Base-by-base conservation (phyloP, 1,140 invertebrate genomes). In the Musca vetustissima region DNA sequence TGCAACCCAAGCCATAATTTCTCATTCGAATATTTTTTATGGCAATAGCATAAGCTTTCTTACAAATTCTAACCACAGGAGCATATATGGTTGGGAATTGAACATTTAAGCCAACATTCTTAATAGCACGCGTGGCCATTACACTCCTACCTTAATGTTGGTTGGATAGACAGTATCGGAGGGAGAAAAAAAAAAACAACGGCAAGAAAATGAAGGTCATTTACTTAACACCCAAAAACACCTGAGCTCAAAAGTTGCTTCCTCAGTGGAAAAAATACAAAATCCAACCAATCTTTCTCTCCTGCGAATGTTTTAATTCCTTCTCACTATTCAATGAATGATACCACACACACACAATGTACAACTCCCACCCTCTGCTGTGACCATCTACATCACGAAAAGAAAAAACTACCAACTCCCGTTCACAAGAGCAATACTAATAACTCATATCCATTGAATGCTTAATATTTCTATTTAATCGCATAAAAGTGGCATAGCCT, bases 401-500 rank as follows among this genome's bases (percentile, higher is more conserved):
- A n/a, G n/a, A n/a, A n/a, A n/a, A 32, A 52, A 52, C 49, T 52
- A 22, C 49, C 21, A 52, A 43, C 36, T 43, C 7, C 36, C 36
- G 36, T 7, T 14, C 49, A 17, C 50, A 53, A 53, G 13, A 55
- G 21, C 22, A 43, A 43, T 55, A 55, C 53, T 24, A 55, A 55
- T 55, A 55, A 55, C 53, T 55, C 53, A 55, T 55, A 55, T 55
- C 53, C 53, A 55, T 55, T 55, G 53, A 55, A 25, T 55, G 19
- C 53, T 55, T 55, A 55, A 55, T 55, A 55, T 55, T 55, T 55
- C 19, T 55, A 55, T 55, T 55, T 55, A 55, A 55, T 55, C 52
- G 52, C 21, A 55, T 55, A 55, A 55, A 24, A 24, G 19, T 55
- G 19, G 52, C 52, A 21, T 55, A 24, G 13, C 19, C 52, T 55